Evolutionary conservation across 1,140 invertebrate species (phyloP).

Genomic region (Diachasma alloeum): DNA sequence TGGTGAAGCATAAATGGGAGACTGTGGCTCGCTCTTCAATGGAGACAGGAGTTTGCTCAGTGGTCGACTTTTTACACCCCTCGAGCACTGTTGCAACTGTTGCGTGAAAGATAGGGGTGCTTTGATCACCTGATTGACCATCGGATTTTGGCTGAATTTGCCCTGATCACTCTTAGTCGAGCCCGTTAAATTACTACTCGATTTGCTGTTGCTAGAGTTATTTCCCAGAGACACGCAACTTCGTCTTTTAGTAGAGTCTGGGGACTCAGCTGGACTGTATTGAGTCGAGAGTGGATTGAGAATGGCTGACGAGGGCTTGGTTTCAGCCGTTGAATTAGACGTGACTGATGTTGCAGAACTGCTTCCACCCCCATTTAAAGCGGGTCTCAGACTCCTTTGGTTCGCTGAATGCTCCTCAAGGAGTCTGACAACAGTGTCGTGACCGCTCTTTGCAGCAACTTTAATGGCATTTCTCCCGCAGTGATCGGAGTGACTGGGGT

Average conservation of each 20-base stretch:
- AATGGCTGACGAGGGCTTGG: conserved; percentile 74
- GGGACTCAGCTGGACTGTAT: conserved; percentile 68
- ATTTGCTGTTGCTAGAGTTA: conserved; percentile 77
- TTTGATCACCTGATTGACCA: conserved; percentile 59
- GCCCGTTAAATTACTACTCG: conserved; percentile 75
- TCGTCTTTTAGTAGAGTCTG: conserved; percentile 73
- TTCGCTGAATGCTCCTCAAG: conserved; percentile 69
- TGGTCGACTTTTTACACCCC: conserved; percentile 68
- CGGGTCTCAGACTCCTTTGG: conserved; percentile 57
- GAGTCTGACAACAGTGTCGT: conserved; percentile 74
- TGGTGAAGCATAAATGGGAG: conserved; percentile 84
- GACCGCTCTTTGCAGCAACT: conserved; percentile 81
- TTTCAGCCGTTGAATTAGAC: conserved; percentile 73
- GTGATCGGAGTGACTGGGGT: conserved; percentile 91
- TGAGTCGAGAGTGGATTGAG: conserved; percentile 66
- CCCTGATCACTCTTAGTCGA: conserved; percentile 73
- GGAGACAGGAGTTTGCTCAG: conserved; percentile 73
- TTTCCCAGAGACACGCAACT: conserved; percentile 78
- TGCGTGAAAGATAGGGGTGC: conserved; percentile 76
- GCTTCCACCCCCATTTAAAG: conserved; percentile 58
- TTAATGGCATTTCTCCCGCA: conserved; percentile 84
- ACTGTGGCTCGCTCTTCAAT: conserved; percentile 78
- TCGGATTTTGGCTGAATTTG: conserved; percentile 62
- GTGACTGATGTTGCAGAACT: conserved; percentile 71
- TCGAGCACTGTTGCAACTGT: conserved; percentile 75